Conservation (phyloP, 2,888 invertebrate genomes). For the Leucania comma region DNA sequence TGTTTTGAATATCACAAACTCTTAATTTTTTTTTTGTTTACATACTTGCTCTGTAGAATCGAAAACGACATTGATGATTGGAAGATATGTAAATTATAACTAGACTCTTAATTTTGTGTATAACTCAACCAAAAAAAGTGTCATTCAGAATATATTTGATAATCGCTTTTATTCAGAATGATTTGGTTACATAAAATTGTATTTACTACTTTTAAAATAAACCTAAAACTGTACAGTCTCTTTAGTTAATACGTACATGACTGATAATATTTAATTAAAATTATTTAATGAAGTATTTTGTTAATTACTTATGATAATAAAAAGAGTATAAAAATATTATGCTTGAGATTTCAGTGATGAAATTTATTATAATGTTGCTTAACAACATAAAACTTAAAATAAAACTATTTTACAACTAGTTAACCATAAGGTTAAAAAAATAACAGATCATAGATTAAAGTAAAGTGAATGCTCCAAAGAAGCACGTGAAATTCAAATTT, state of each 20-base stretch:
- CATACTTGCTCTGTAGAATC: too few species aligned
- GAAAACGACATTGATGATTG: background rate
- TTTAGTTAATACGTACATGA: too few species aligned
- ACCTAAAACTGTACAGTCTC: too few species aligned
- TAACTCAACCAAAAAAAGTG: background rate
- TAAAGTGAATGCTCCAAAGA: too few species aligned
- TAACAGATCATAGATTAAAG: background rate
- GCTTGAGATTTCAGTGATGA: slow-evolving; percentile 15
- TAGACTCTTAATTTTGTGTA: background rate
- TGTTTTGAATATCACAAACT: too few species aligned
- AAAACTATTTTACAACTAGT: background rate
- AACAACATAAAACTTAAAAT: background rate
- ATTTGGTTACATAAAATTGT: background rate
- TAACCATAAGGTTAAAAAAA: background rate
- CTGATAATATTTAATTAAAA: too few species aligned
- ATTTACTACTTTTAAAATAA: too few species aligned
- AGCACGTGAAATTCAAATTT: too few species aligned
- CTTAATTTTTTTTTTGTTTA: too few species aligned
- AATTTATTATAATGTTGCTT: slow-evolving; percentile 8
- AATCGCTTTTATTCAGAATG: background rate
- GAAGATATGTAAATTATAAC: background rate
- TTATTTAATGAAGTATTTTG: background rate
- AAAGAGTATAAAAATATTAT: slow-evolving; percentile 11
- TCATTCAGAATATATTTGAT: background rate
- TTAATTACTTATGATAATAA: background rate